Evolutionary conservation across 2,797 vertebrate genomes (phyloP), one percentile per base, ranked within the genome.

Genomic region (Protonibea diacanthus): DNA sequence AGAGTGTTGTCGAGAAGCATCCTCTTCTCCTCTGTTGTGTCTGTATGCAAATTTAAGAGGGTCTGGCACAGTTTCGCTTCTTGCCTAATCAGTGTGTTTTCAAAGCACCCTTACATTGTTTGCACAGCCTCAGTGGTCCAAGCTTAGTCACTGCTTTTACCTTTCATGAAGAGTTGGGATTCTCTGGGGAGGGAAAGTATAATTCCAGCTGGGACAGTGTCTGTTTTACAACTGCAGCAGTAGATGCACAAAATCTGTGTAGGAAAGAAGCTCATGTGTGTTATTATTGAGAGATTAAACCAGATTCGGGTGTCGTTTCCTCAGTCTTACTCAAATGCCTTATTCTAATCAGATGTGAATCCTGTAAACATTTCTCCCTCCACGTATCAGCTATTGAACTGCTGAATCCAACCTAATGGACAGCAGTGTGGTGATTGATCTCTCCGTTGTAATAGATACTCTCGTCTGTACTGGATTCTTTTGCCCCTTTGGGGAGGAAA

Each of bases 31-130:
- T 52, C 40, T 42, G 25, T 62, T 61, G 33, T 55, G 21, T 69
- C 52, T 63, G 8, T 49, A 38, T 78, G 72, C 20, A 83, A 53
- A 66, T 14, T 64, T 20, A 33, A 42, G 58, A 45, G 0, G 33
- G 29, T 57, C 29, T 12, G 18, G 51, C 17, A 73, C 17, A n/a
- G 38, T 27, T n/a, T 38, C 17, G 23, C 11, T 55, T 64, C 55
- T 44, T 49, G 61, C 48, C 61, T 44, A 44, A 56, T 61, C 56
- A 27, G 58, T 78, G 44, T 76, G 23, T 59, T 74, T 64, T 60
- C 58, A 56, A 66, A 61, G 48, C 61, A 21, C 4, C 4, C 0
- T n/a, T 7, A 7, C 59, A 18, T 27, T 69, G 27, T 44, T n/a
- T 38, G 20, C 23, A 21, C 62, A 29, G 62, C 21, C 48, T 48